Evolutionary conservation across 1,140 invertebrate genomes (phyloP), one percentile per base, ranked within the genome.

Genomic region (Nautilus pompilius): DNA sequence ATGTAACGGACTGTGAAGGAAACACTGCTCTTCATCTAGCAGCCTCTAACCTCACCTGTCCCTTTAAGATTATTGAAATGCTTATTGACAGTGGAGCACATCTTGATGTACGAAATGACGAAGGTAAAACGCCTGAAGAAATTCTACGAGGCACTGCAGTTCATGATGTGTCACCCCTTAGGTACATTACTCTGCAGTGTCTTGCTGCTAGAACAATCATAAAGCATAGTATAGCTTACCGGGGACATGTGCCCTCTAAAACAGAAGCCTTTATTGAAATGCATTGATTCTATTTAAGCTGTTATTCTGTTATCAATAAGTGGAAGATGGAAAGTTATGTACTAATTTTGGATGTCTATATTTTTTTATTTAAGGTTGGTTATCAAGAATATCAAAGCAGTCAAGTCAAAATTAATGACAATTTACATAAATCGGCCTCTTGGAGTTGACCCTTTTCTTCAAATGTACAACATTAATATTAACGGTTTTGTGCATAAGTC

Each of bases 1-100:
- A 90, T 81, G 88, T 80, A n/a, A 67, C 71, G 30, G 84, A 86
- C 68, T 61, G 71, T 30, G 92, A 95, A 74, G 86, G 88, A 22
- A 95, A 95, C 78, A 93, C 91, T 13, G 88, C 91, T 1, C 83
- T 95, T 13, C 93, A 95, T 74, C 80, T 93, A n/a, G 87, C 88
- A 2, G 90, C 89, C 32, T 80, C 84, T 30, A 84, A 68, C 73
- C 80, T 95, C 13, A 92, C 95, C 75, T 77, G 86, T 87, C 13
- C 75, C 26, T 58, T 72, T 41, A 86, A 86, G 17, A 84, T 95
- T 15, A 87, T 91, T 0, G 84, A 86, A 63, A 86, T 86, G 2
- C 83, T 97, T 0, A 84, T 97, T 0, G 86, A 86, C 64, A 83
- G 88, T 3, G 93, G 93, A 29, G 91, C 91, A 10, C 94, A 98